Percentiles rank a stretch among this genome's conserved stretches.
Conservation (phyloP, 2,888 invertebrate species). For the Rotaria macrura region DNA sequence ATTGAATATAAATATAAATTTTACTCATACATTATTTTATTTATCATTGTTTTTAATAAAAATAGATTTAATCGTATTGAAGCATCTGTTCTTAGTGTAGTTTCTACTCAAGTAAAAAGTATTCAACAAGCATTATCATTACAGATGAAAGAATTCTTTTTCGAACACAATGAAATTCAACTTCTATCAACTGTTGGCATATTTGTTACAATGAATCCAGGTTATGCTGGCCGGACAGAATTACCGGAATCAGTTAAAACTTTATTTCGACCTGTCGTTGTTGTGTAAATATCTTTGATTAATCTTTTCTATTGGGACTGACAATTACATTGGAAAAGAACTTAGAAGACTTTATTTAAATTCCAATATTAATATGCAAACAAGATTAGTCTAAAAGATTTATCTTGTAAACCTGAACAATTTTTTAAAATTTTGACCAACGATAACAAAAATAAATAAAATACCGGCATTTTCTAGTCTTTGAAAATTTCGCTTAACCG, state of each 20-base stretch:
- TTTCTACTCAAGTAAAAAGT: constrained; percentile 96
- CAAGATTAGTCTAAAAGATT: too few relatives aligned
- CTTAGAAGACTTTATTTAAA: too few relatives aligned
- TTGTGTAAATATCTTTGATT: background rate
- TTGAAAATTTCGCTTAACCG: too few relatives aligned
- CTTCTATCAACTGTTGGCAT: background rate
- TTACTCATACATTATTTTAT: background rate
- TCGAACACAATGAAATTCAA: background rate
- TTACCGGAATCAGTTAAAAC: constrained; percentile 98
- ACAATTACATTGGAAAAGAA: too few relatives aligned
- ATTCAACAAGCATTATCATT: constrained; percentile 66
- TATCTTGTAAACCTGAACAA: too few relatives aligned
- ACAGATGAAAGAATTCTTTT: constrained; percentile 25
- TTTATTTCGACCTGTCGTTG: constrained; percentile 63
- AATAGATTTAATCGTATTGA: constrained; percentile 79
- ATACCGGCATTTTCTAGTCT: too few relatives aligned
- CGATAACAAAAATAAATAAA: too few relatives aligned
- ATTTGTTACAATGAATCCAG: constrained; percentile 90
- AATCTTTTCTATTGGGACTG: too few relatives aligned
- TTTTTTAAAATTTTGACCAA: too few relatives aligned
- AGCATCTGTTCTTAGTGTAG: constrained; percentile 96
- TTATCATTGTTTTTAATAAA: background rate
- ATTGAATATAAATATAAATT: background rate
- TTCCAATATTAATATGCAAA: too few relatives aligned
- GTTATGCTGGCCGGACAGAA: constrained; percentile 96